Base-by-base conservation (phyloP, 1,140 invertebrate genomes). In the Hyposmocoma kahamanoa region DNA sequence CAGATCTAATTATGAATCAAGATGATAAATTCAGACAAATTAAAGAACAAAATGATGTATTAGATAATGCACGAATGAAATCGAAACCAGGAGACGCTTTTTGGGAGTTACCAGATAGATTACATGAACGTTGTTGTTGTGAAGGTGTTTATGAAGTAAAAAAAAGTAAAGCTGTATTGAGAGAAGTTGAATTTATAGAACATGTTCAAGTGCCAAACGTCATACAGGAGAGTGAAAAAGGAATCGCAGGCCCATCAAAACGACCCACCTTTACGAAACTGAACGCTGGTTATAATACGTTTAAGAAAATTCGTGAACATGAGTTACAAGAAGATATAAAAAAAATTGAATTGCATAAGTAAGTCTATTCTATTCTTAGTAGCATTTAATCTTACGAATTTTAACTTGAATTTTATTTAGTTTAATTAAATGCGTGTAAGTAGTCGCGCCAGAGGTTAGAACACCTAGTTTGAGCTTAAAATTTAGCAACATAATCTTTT, bases 141-240 rank as follows among this genome's bases (percentile, higher is more conserved):
- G 68, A 50, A 51, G 82, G 50, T 26, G 69, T 63, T 48, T 87
- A 64, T 49, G 65, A 56, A 60, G 22, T 63, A 2, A 72, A 59
- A 18, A 65, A 57, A 63, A 72, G 50, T n/a, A 50, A 10, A 21
- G 71, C 47, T 51, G 79, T 63, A 68, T 59, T 47, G 50, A 84
- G 62, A 20, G 61, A 18, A 36, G 78, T 67, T 9, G 54, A 50
- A 0, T 59, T 79, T 2, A 54, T 87, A 3, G 74, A 80, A 42
- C 72, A 84, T 50, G 60, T 88, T 26, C 80, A 65, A 19, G 53
- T 87, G 3, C 87, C 88, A 0, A 44, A 56, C 2, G 51, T 75
- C 9, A 82, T 84, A 36, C 63, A 78, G 46, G 66, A 81, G 47
- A 83, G 69, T 13, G 76, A 82, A 56, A 67, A 71, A 55, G 73